Conservation (phyloP, 2,113 vertebrate species). For the Genyomyrus donnyi region DNA sequence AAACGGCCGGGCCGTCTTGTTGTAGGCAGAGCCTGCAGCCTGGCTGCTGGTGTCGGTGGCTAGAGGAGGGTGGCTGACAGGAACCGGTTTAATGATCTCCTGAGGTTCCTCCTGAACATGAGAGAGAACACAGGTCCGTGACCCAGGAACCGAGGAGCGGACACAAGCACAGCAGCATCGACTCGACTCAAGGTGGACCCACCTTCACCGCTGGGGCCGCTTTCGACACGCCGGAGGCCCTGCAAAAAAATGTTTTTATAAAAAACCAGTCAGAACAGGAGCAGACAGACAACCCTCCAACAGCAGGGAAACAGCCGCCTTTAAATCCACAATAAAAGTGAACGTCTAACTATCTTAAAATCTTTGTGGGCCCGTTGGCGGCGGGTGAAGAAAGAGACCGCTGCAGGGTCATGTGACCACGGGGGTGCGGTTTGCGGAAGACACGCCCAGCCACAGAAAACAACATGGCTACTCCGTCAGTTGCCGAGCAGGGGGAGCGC, state of each 20-base stretch:
- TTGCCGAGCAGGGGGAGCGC: background rate
- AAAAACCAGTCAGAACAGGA: background rate
- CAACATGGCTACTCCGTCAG: background rate
- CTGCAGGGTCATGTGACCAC: background rate
- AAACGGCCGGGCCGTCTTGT: slow-evolving; percentile 89
- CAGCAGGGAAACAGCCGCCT: background rate
- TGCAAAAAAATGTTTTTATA: slow-evolving; percentile 41
- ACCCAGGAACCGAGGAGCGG: slow-evolving; percentile 41
- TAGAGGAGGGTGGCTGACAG: slow-evolving; percentile 68
- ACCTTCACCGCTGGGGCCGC: slow-evolving; percentile 69
- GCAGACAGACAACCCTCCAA: background rate
- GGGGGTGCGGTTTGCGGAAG: background rate
- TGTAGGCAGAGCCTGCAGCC: slow-evolving; percentile 69
- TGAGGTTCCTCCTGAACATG: slow-evolving; percentile 72
- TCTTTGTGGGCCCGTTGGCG: background rate
- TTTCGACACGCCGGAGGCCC: slow-evolving; percentile 60
- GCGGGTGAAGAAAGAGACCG: background rate
- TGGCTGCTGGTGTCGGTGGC: slow-evolving; percentile 58
- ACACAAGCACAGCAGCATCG: slow-evolving; percentile 36
- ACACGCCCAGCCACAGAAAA: background rate
- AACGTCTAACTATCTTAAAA: background rate
- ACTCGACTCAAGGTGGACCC: slow-evolving; percentile 34
- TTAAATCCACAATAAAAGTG: background rate
- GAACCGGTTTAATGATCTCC: slow-evolving; percentile 92
- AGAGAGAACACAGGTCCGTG: slow-evolving; percentile 52